Percentiles rank a stretch among this genome's conserved stretches.
Conservation (phyloP, 2,113 vertebrate species). For the Oceanites oceanicus region DNA sequence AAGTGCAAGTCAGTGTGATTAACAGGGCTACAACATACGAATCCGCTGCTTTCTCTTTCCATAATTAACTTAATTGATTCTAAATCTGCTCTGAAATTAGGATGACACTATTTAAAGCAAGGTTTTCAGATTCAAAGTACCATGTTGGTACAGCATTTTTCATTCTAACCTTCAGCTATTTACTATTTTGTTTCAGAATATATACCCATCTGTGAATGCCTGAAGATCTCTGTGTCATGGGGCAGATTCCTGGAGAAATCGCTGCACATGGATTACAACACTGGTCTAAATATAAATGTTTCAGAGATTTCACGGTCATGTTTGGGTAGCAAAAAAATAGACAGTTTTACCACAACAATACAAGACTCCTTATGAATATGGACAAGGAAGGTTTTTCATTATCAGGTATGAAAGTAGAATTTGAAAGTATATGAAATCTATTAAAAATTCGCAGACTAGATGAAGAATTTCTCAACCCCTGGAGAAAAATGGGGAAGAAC, state of each 20-base stretch:
- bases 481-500: background rate
- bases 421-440: background rate
- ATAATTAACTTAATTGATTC: constrained; percentile 39
- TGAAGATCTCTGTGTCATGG: background rate
- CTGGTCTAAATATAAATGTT: background rate
- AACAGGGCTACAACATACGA: background rate
- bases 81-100: constrained; percentile 21
- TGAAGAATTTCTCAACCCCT: background rate
- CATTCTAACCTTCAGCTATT: background rate
- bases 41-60: background rate
- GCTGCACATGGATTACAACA: background rate
- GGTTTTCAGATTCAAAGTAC: background rate
- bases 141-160: background rate
- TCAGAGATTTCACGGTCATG: background rate
- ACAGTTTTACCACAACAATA: background rate
- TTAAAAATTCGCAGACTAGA: background rate
- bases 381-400: background rate
- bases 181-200: background rate
- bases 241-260: background rate
- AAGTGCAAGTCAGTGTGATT: background rate
- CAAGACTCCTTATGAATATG: background rate
- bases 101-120: background rate
- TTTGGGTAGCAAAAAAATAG: background rate
- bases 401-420: background rate
- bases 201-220: background rate